Base-by-base conservation (phyloP, 2,888 invertebrate genomes). In the Zygothrica quintamaculata region DNA sequence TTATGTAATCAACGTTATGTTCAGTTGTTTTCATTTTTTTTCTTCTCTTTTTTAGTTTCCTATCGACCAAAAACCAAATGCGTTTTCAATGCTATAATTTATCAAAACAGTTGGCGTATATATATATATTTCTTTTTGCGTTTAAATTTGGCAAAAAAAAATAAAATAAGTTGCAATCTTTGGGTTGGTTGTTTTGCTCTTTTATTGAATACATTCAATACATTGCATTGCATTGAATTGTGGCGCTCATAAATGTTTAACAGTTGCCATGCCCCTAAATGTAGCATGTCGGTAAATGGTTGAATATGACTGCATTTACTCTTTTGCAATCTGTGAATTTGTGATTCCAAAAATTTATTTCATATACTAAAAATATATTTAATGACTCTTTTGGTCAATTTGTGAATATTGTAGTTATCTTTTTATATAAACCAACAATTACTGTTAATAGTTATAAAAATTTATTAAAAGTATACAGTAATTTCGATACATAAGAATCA, bases 61-160 rank as follows among this genome's bases (percentile, higher is more conserved):
- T 22, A 22, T 22, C 18, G 18, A 22, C 18, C 18, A 22, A 22
- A n/a, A 22, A 22, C 18, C 42, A 61, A 75, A 58, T 70, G 55
- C 42, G 25, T 74, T 78, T 77, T 67, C 68, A 59, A 64, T 67
- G 74, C 52, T 60, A 57, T 72, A 64, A 84, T 79, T 67, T 76
- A 72, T 67, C 60, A 71, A 79, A 78, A 48, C 62, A 37, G 44
- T 48, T 59, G 60, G 29, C 42, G 18, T 22, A 22, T n/a, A n/a
- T n/a, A n/a, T n/a, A n/a, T n/a, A n/a, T n/a, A n/a, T n/a, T n/a
- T n/a, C n/a, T n/a, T n/a, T n/a, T n/a, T n/a, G n/a, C n/a, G n/a
- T n/a, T n/a, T n/a, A n/a, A n/a, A n/a, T 22, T 22, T 22, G 18
- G 18, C 47, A 65, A 58, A 50, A 53, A 16, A 39, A 29, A 51